phyloP scores from a whole-genome alignment of 2,797 vertebrate species.

The Schizothorax lantsangensis region DNA sequence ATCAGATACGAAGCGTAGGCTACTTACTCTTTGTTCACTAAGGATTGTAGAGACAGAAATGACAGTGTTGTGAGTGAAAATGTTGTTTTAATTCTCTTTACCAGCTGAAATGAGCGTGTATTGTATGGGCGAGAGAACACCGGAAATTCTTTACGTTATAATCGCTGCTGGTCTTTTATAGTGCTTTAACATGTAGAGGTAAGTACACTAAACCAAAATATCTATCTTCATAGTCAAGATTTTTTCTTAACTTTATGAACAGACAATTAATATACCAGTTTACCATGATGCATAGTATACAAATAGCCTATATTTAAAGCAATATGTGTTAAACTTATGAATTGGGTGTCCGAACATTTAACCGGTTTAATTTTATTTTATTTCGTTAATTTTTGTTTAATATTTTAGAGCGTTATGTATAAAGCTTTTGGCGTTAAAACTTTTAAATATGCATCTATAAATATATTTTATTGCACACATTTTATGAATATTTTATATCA shows the following conservation, averaged over 20 bases:
- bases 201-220: conserved; percentile 16
- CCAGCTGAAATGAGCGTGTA: conserved; percentile 57
- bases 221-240: background rate
- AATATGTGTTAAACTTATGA: background rate
- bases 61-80: conserved; percentile 17
- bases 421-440: background rate
- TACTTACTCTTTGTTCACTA: conserved; percentile 24
- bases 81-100: conserved; percentile 49
- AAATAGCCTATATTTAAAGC: background rate
- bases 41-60: background rate
- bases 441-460: background rate
- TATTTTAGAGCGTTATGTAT: background rate
- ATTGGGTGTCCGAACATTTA: background rate
- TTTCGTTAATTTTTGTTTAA: background rate
- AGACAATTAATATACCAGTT: background rate
- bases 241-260: background rate
- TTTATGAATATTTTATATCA: background rate
- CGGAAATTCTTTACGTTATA: conserved; percentile 71
- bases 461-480: background rate
- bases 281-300: background rate
- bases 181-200: conserved; percentile 61
- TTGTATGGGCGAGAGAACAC: conserved; percentile 67
- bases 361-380: background rate
- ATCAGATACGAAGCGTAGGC: background rate
- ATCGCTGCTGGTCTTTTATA: conserved; percentile 76